Evolutionary conservation across 1,140 invertebrate genomes (phyloP).

Genomic region (Telenomus remus): DNA sequence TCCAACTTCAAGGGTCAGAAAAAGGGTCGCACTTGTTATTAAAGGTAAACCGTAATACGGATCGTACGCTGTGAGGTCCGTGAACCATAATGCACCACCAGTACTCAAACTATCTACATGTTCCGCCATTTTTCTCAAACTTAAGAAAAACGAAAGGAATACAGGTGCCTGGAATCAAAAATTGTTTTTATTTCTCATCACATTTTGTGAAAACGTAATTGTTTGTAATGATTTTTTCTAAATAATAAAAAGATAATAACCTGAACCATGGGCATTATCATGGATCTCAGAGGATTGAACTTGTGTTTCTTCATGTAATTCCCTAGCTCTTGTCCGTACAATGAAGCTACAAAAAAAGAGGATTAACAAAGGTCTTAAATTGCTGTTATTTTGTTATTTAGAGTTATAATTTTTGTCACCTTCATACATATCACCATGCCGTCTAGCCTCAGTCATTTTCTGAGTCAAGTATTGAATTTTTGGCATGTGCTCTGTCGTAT

Average conservation of each 20-base stretch:
- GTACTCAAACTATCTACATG: conserved; percentile 89
- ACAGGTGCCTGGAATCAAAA: conserved; percentile 81
- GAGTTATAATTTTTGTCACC: conserved; percentile 73
- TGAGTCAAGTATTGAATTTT: conserved; percentile 86
- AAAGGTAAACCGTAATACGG: conserved; percentile 92
- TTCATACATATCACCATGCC: conserved; percentile 86
- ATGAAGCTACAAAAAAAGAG: conserved; percentile 76
- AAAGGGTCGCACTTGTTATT: conserved; percentile 87
- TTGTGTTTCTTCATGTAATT: conserved; percentile 88
- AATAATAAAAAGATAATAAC: conserved; percentile 68
- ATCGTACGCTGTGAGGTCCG: conserved; percentile 92
- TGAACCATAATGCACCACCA: conserved; percentile 96
- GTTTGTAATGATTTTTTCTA: neutral
- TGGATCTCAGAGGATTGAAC: conserved; percentile 87
- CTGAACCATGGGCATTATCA: conserved; percentile 88
- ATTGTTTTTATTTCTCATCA: neutral
- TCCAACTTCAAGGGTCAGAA: conserved; percentile 88
- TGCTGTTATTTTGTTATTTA: no score
- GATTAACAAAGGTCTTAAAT: no score
- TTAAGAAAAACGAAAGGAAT: conserved; percentile 94
- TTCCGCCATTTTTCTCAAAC: conserved; percentile 88
- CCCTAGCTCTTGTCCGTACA: conserved; percentile 85
- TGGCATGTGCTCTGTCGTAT: conserved; percentile 88
- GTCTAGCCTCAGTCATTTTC: conserved; percentile 89
- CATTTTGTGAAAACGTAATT: neutral